These are phyloP conservation scores for Hipposideros larvatus DNA, from an alignment of 2,797 vertebrate species.

Conservation along the genomic window DNA sequence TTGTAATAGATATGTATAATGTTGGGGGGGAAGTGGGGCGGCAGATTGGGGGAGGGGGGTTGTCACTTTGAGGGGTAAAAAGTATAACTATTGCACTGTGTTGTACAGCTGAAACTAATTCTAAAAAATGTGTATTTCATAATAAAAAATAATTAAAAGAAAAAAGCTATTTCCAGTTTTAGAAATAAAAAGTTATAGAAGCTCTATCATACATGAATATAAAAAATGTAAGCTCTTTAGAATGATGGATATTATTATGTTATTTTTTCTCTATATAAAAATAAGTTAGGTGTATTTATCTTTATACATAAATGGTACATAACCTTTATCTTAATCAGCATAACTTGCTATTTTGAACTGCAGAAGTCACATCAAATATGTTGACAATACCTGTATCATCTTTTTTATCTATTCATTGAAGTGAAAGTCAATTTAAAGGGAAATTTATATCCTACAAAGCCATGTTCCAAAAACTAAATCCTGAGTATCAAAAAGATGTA, in stretches of 20 bases:
- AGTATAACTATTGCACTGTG: no score
- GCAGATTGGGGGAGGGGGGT: no score
- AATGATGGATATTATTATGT: not conserved
- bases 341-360: not conserved
- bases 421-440: not conserved
- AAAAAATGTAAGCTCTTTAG: not conserved
- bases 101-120: no score
- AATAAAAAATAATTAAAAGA: no score
- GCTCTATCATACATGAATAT: not conserved
- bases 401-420: not conserved
- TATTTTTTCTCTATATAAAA: not conserved
- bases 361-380: not conserved
- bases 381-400: not conserved
- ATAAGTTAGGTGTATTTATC: not conserved
- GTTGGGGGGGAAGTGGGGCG: no score
- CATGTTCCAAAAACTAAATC: not conserved
- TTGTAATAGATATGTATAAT: no score
- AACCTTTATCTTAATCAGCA: not conserved
- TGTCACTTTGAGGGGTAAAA: no score
- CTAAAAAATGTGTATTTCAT: no score
- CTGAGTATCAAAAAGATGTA: not conserved
- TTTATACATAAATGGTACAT: not conserved
- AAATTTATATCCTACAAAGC: conserved; percentile 1
- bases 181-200: conserved; percentile 43
- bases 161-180: conserved; percentile 43